Percentiles rank a stretch among this genome's conserved stretches.
Evolutionary conservation across 2,113 vertebrate species (phyloP).

Genomic region (Nymphicus hollandicus): DNA sequence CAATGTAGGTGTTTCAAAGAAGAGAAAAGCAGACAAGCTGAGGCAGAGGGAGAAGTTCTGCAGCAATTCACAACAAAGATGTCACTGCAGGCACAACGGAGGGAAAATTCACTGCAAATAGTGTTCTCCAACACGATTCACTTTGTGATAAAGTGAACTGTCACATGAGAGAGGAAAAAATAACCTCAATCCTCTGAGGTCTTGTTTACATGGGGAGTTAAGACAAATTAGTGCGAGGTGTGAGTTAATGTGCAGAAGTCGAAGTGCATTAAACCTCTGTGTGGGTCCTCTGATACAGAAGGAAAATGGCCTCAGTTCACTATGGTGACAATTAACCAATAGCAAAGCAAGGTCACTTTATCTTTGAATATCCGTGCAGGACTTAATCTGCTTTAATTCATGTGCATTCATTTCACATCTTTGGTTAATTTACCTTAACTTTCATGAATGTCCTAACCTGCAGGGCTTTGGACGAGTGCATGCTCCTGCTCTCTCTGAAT

Average conservation of each 20-base stretch:
- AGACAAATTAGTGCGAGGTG: slow-evolving; percentile 25
- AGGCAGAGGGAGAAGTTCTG: not conserved
- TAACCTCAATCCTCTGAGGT: not conserved
- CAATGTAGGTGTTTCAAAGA: not conserved
- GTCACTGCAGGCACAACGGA: not conserved
- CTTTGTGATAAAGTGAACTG: not conserved
- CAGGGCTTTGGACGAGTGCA: not conserved
- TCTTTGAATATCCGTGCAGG: not conserved
- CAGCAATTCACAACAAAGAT: not conserved
- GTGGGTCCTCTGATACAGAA: not conserved
- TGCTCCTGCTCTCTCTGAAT: not conserved
- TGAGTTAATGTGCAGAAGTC: not conserved
- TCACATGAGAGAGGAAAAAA: not conserved
- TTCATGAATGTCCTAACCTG: not conserved
- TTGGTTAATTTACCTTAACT: not conserved
- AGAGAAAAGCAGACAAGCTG: not conserved
- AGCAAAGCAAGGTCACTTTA: not conserved
- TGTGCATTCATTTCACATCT: not conserved
- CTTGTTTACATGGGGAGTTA: slow-evolving; percentile 21
- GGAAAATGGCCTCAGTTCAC: not conserved
- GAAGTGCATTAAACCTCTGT: not conserved
- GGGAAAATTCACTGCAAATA: slow-evolving; percentile 9
- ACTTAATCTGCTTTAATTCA: not conserved
- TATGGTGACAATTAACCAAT: not conserved
- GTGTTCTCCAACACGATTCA: not conserved